These are phyloP conservation scores for Triplophysa bombifrons DNA, from an alignment of 2,797 vertebrate genomes.

Conservation along the genomic window DNA sequence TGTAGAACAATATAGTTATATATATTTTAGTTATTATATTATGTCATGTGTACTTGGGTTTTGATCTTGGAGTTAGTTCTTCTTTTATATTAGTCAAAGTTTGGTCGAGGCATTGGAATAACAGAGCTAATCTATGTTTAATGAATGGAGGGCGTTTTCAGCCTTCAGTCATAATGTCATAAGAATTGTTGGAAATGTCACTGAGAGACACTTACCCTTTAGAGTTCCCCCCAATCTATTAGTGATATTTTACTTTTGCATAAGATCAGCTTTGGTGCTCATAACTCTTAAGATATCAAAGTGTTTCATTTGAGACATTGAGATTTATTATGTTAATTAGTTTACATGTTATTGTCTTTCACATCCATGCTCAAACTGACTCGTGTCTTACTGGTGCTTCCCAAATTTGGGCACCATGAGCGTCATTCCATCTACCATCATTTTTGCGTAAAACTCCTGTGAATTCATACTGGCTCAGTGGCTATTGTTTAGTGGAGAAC, in stretches of 20 bases:
- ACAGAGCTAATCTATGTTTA: constrained; percentile 25
- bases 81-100: constrained; percentile 1
- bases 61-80: neutral
- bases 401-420: too few relatives aligned
- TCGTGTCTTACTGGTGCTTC: too few relatives aligned
- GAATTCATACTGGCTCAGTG: too few relatives aligned
- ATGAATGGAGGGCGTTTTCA: neutral
- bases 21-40: too few relatives aligned
- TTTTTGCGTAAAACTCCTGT: too few relatives aligned
- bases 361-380: too few relatives aligned
- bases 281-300: neutral
- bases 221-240: neutral
- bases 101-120: neutral
- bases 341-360: too few relatives aligned
- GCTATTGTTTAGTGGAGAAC: too few relatives aligned
- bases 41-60: neutral
- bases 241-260: neutral
- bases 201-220: neutral
- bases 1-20: too few relatives aligned
- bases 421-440: too few relatives aligned
- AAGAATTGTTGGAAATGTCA: constrained; percentile 10
- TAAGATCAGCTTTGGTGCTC: neutral
- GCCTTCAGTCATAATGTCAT: neutral
- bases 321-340: too few relatives aligned
- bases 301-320: neutral